These are phyloP conservation scores for Wiebesia pumilae DNA, from an alignment of 1,140 invertebrate genomes.

Conservation along the genomic window DNA sequence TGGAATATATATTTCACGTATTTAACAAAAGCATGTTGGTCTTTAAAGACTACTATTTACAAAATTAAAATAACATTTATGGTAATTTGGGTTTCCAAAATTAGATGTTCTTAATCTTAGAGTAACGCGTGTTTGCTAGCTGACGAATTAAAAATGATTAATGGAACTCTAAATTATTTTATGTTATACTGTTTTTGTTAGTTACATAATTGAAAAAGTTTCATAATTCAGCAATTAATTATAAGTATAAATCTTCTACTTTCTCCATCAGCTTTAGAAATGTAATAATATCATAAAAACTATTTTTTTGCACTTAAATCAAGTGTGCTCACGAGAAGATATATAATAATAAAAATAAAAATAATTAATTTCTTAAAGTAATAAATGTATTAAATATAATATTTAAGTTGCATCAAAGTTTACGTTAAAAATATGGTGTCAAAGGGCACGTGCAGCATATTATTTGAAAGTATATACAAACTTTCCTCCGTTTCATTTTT, in stretches of 20 bases:
- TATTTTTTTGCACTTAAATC: no score
- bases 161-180: no score
- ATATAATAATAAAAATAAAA: neutral
- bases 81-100: no score
- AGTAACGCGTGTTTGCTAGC: neutral
- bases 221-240: neutral
- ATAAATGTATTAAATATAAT: neutral
- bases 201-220: neutral
- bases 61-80: no score
- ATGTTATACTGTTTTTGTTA: neutral
- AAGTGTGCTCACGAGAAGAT: no score
- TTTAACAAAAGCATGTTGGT: no score
- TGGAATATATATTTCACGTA: no score
- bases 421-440: neutral
- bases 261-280: neutral
- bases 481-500: conserved; percentile 1
- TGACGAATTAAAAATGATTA: neutral
- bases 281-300: no score
- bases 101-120: no score
- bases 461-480: conserved; percentile 19
- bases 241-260: neutral
- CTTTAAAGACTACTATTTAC: no score
- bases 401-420: neutral
- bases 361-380: neutral
- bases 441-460: neutral